Conservation (phyloP, 2,113 vertebrate species). For the Anguilla rostrata region DNA sequence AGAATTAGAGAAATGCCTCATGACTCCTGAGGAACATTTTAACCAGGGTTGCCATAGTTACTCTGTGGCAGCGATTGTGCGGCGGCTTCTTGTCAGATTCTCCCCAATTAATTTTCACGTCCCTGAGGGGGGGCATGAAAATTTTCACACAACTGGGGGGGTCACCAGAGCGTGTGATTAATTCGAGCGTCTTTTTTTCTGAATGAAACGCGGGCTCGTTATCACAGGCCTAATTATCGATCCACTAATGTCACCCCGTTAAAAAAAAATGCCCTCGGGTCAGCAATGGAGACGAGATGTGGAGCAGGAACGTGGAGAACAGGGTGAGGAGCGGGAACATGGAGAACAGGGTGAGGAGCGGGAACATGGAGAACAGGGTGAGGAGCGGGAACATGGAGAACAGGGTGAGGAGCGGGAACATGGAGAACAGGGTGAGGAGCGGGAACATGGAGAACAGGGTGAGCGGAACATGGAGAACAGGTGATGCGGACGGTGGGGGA, state of each 20-base stretch:
- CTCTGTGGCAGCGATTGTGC: not conserved
- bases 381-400: too few species aligned
- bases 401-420: too few species aligned
- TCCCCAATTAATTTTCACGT: not conserved
- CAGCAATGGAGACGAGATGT: not conserved
- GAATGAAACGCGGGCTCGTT: not conserved
- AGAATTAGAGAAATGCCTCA: not conserved
- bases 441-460: not conserved
- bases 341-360: too few species aligned
- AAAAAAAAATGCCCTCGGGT: not conserved
- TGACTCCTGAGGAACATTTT: not conserved
- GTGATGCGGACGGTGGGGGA: too few species aligned
- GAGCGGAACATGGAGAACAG: not conserved
- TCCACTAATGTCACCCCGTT: not conserved
- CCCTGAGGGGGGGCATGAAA: too few species aligned
- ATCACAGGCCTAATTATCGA: not conserved
- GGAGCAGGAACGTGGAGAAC: not conserved
- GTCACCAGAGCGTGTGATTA: not conserved
- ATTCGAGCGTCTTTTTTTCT: not conserved
- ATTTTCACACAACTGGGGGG: too few species aligned
- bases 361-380: too few species aligned
- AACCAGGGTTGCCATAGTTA: not conserved
- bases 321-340: too few species aligned
- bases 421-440: not conserved
- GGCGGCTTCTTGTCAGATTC: not conserved